Evolutionary conservation across 2,113 vertebrate species (phyloP).

Genomic region (Hypanus sabinus): DNA sequence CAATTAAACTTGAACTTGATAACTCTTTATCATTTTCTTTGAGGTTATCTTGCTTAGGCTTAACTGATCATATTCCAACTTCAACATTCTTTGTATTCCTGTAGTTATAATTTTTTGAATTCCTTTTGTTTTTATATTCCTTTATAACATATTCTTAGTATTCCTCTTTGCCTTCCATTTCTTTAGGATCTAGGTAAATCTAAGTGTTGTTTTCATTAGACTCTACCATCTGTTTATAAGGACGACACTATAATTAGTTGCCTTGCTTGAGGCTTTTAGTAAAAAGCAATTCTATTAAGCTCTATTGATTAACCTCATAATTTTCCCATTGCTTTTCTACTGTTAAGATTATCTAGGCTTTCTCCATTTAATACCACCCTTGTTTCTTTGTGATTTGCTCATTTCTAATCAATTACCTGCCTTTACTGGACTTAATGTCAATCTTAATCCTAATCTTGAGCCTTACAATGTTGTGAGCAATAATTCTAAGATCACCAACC

Average conservation of each 20-base stretch:
- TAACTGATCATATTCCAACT: not conserved
- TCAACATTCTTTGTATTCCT: not conserved
- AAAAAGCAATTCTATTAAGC: not conserved
- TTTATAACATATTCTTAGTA: no score
- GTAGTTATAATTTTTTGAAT: not conserved
- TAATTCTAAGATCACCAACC: no score
- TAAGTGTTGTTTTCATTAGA: no score
- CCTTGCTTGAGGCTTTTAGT: no score
- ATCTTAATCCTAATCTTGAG: not conserved
- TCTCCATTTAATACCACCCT: not conserved
- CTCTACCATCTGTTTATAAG: no score
- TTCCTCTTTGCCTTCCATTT: no score
- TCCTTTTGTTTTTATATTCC: not conserved
- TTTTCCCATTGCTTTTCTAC: not conserved
- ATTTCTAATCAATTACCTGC: not conserved
- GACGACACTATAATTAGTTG: no score
- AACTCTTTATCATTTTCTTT: not conserved
- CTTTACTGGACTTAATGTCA: not conserved
- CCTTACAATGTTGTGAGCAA: no score
- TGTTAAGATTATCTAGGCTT: not conserved
- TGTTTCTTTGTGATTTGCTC: not conserved
- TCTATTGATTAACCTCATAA: not conserved
- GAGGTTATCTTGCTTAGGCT: not conserved
- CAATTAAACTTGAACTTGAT: no score
- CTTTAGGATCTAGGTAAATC: no score